These are phyloP conservation scores for Pedionomus torquatus DNA, from an alignment of 2,113 vertebrate genomes.

Conservation along the genomic window DNA sequence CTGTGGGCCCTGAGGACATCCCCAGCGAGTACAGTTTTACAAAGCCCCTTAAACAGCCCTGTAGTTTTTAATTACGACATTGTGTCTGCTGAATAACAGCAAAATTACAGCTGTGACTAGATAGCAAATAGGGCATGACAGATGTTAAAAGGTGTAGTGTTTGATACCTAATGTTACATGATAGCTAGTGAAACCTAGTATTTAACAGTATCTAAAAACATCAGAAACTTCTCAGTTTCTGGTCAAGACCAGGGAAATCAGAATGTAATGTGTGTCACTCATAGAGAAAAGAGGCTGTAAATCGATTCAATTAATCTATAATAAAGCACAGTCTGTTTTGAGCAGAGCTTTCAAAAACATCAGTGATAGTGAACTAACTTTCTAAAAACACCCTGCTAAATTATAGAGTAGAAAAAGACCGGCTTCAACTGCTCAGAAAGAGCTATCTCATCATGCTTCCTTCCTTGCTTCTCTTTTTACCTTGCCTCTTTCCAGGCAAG, in stretches of 20 bases:
- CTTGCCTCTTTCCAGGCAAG: neutral
- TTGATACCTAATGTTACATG: neutral
- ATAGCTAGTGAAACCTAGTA: slow-evolving; percentile 2
- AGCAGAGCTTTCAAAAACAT: slow-evolving; percentile 25
- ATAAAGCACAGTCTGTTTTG: slow-evolving; percentile 18
- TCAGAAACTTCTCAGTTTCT: slow-evolving; percentile 1
- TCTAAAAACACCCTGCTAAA: slow-evolving; percentile 16
- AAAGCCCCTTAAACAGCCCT: slow-evolving; percentile 21
- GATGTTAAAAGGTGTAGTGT: slow-evolving; percentile 4
- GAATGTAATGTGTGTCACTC: neutral
- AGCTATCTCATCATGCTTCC: neutral
- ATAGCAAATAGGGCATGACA: slow-evolving; percentile 7
- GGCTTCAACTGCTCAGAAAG: neutral
- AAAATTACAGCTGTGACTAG: slow-evolving; percentile 19
- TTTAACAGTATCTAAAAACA: neutral
- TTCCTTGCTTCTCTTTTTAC: neutral
- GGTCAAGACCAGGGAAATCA: neutral
- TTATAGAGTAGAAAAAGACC: neutral
- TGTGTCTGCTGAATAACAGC: neutral
- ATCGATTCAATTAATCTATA: neutral
- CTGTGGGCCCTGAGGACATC: neutral
- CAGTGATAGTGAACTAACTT: neutral
- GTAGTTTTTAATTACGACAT: slow-evolving; percentile 31
- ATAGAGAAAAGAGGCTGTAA: slow-evolving; percentile 4
- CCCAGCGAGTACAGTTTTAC: neutral